These are phyloP conservation scores for Panthera uncia DNA, from an alignment of 2,113 vertebrate genomes.

Conservation along the genomic window DNA sequence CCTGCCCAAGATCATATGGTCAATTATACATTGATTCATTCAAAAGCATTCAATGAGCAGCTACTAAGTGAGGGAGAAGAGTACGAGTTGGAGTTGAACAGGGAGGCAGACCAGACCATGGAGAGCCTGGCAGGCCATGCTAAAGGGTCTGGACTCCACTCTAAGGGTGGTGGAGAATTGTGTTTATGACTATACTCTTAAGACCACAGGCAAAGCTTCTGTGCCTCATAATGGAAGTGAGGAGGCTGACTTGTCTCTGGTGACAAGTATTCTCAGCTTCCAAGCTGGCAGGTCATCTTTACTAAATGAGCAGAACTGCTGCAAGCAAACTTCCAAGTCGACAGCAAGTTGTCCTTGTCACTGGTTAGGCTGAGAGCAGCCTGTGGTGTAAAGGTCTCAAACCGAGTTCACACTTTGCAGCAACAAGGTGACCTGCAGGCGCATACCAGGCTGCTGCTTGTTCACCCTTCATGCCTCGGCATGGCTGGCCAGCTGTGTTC, in stretches of 20 bases:
- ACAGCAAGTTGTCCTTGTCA: not conserved
- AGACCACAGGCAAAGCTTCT: not conserved
- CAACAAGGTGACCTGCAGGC: not conserved
- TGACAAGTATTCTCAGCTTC: not conserved
- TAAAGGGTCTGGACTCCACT: not conserved
- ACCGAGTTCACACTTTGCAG: not conserved
- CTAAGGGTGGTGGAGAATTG: not conserved
- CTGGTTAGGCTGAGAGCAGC: not conserved
- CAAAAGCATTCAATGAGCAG: not conserved
- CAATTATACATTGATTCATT: not conserved
- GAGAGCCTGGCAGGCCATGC: not conserved
- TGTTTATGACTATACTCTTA: not conserved
- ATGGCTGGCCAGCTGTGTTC: not conserved
- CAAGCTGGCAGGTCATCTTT: not conserved
- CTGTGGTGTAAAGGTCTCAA: not conserved
- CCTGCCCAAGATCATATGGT: not conserved
- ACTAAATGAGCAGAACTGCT: not conserved
- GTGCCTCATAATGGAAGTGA: not conserved
- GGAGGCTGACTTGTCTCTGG: not conserved
- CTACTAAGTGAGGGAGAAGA: not conserved
- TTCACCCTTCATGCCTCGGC: rapidly evolving
- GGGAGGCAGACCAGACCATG: not conserved
- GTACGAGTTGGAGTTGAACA: not conserved
- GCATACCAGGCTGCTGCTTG: rapidly evolving
- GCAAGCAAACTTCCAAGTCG: not conserved